These are phyloP conservation scores for Shargacucullia verbasci DNA, from an alignment of 2,888 invertebrate species.

Conservation along the genomic window DNA sequence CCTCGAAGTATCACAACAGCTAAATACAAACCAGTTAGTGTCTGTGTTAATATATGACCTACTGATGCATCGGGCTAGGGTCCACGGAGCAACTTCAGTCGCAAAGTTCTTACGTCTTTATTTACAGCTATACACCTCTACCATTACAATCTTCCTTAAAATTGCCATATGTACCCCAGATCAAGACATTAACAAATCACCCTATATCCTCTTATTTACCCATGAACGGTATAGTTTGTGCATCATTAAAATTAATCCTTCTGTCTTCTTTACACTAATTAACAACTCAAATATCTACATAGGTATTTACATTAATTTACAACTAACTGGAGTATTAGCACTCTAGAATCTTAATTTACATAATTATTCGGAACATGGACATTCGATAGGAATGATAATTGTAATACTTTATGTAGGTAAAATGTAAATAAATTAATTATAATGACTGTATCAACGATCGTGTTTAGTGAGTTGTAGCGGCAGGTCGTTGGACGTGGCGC, in stretches of 20 bases:
- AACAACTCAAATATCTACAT: constrained; percentile 78
- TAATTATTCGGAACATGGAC: constrained; percentile 78
- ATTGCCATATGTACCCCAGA: constrained; percentile 23
- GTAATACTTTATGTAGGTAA: constrained; percentile 75
- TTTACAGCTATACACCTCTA: constrained; percentile 37
- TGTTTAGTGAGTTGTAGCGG: constrained; percentile 93
- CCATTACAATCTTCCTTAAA: constrained; percentile 11
- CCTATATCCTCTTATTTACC: constrained; percentile 40
- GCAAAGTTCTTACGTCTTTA: constrained; percentile 13
- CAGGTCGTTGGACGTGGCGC: constrained; percentile 80
- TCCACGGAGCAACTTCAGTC: constrained; percentile 18
- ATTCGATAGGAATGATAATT: constrained; percentile 76
- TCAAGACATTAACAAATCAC: constrained; percentile 33
- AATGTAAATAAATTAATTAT: constrained; percentile 70
- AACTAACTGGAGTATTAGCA: constrained; percentile 77
- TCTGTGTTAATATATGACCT: constrained; percentile 33
- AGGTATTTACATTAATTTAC: constrained; percentile 82
- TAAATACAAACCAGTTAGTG: constrained; percentile 45
- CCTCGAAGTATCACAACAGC: constrained; percentile 52
- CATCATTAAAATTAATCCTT: constrained; percentile 72
- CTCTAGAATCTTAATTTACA: constrained; percentile 78
- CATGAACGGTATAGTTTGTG: constrained; percentile 72
- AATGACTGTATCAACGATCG: constrained; percentile 88
- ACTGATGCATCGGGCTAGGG: constrained; percentile 9
- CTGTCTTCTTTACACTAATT: constrained; percentile 73